Evolutionary conservation across 2,113 vertebrate species (phyloP), one percentile per base, ranked within the genome.

Genomic region (Oxyruncus cristatus): DNA sequence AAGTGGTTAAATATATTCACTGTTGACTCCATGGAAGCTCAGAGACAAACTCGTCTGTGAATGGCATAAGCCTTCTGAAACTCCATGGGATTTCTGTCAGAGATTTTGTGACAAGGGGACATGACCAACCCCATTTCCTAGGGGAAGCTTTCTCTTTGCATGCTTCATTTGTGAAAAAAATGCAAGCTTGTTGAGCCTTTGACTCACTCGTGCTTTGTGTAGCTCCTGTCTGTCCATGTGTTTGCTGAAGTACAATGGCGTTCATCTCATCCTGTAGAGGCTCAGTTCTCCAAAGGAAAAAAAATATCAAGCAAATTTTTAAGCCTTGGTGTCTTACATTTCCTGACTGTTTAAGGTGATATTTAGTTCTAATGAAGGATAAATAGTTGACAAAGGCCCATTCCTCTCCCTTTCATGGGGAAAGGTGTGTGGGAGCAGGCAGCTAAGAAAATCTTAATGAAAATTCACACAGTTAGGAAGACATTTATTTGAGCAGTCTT

Each of bases 281-380:
- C 50, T 81, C 59, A 61, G 21, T 39, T 92, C n/a, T 88, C 63
- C 46, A 62, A 63, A 66, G 39, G 9, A 21, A 28, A 22, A 22
- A 83, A 70, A 75, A 32, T 10, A n/a, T n/a, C n/a, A 71, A 63
- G 6, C 11, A 68, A 37, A 58, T 35, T 67, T 89, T 96, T 83
- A 85, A 87, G 37, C 28, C 17, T 91, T 52, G 67, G 15, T 9
- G 28, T 85, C 66, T 70, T 87, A 56, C 24, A 72, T 89, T 83
- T 77, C 37, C 33, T 93, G 33, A 50, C n/a, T 62, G 41, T 95
- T 83, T 93, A 75, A 55, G 44, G 35, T 95, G 71, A 53, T 80
- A 92, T 77, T 96, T 92, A 80, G 61, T 88, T 95, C 44, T 83
- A 77, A 85, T 77, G 84, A 93, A 93, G 85, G 77, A 88, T 66